Evolutionary conservation across 1,140 invertebrate species (phyloP).

Genomic region (Acromyrmex heyeri): DNA sequence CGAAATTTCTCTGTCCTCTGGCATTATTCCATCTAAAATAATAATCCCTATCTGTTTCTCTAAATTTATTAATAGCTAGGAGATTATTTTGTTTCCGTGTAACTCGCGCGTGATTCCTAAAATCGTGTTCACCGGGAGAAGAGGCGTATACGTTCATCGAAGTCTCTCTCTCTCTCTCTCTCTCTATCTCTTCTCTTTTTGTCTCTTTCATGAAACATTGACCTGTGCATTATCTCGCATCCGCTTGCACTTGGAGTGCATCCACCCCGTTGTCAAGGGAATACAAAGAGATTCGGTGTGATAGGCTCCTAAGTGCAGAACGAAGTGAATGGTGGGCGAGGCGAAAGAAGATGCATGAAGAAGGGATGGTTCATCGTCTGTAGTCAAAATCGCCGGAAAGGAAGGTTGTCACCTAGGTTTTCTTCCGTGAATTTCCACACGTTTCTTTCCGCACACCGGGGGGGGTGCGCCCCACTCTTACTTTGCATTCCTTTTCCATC

Average conservation of each 20-base stretch:
- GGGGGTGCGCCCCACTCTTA: slow-evolving; percentile 1
- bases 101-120: not conserved
- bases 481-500: slow-evolving; percentile 51
- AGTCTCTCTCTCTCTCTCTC: not conserved
- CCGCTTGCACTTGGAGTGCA: slow-evolving; percentile 62
- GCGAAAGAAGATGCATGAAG: not conserved
- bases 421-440: slow-evolving; percentile 88
- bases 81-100: not conserved
- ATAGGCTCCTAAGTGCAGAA: slow-evolving; percentile 67
- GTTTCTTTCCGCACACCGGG: slow-evolving; percentile 4
- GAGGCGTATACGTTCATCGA: slow-evolving; percentile 1
- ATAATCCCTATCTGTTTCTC: slow-evolving; percentile 13
- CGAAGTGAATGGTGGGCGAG: slow-evolving; percentile 34
- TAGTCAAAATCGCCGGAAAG: slow-evolving; percentile 48
- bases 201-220: slow-evolving; percentile 58
- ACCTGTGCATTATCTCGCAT: slow-evolving; percentile 65
- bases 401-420: slow-evolving; percentile 87
- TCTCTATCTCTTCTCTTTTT: not conserved
- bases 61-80: slow-evolving; percentile 30
- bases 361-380: not conserved
- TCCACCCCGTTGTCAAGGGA: slow-evolving; percentile 74
- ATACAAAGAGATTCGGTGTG: slow-evolving; percentile 71
- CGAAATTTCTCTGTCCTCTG: slow-evolving; percentile 16
- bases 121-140: not conserved
- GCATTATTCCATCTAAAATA: slow-evolving; percentile 30